Conservation (phyloP, 2,797 vertebrate genomes). For the Furcifer pardalis region DNA sequence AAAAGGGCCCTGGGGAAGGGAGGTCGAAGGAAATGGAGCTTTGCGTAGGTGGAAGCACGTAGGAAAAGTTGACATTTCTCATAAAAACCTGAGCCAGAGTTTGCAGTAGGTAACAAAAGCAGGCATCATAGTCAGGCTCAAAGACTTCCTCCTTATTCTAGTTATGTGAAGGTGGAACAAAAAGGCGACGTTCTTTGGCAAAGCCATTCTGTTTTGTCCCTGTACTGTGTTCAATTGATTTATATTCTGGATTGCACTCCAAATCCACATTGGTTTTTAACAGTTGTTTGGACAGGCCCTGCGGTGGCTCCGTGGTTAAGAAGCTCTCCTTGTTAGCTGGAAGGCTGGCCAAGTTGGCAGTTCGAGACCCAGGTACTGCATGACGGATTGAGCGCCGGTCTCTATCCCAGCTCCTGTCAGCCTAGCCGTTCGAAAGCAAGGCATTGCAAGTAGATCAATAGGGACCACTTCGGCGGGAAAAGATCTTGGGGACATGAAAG, state of each 20-base stretch:
- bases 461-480: too few species aligned
- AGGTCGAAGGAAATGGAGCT: conserved; percentile 20
- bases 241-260: too few species aligned
- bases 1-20: conserved; percentile 12
- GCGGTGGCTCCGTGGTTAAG: too few species aligned
- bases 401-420: too few species aligned
- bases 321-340: too few species aligned
- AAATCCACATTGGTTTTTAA: neutral
- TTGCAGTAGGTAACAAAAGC: conserved; percentile 19
- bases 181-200: neutral
- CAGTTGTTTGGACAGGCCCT: neutral
- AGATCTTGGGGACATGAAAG: too few species aligned
- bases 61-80: conserved; percentile 51
- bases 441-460: too few species aligned
- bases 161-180: neutral
- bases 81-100: neutral
- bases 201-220: neutral
- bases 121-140: neutral
- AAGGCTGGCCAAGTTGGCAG: too few species aligned
- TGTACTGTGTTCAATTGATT: neutral
- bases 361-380: too few species aligned
- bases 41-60: conserved; percentile 40
- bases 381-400: too few species aligned
- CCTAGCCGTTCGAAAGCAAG: too few species aligned
- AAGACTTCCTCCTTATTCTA: neutral